These are phyloP conservation scores for Suillia variegata DNA, from an alignment of 2,888 invertebrate genomes.

Conservation along the genomic window DNA sequence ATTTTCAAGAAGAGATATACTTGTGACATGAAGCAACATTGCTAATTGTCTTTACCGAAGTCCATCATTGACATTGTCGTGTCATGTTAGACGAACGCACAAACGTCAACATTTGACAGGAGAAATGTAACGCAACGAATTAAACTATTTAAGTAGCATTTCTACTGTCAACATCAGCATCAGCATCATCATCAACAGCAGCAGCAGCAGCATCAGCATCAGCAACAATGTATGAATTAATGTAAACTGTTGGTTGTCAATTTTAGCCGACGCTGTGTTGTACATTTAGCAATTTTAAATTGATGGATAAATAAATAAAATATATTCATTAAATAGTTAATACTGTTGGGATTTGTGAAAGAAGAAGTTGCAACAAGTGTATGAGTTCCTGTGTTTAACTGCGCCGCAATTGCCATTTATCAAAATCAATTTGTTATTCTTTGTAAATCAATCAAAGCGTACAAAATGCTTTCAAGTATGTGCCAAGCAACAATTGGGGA, in stretches of 20 bases:
- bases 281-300: conserved; percentile 18
- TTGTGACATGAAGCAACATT: too few relatives aligned
- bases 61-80: not conserved
- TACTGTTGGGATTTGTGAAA: too few relatives aligned
- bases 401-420: conserved; percentile 32
- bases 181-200: too few relatives aligned
- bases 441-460: conserved; percentile 36
- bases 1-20: too few relatives aligned
- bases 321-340: not conserved
- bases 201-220: too few relatives aligned
- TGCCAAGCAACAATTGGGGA: not conserved
- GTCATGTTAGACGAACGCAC: not conserved
- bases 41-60: too few relatives aligned
- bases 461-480: not conserved
- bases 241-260: too few relatives aligned
- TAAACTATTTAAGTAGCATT: not conserved
- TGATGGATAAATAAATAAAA: conserved; percentile 24
- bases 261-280: conserved; percentile 9
- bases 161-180: conserved; percentile 39
- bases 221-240: not conserved
- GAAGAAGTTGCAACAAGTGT: too few relatives aligned
- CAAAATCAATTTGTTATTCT: conserved; percentile 35
- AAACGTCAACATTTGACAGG: not conserved
- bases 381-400: conserved; percentile 4
- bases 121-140: not conserved